Conservation (phyloP, 2,888 invertebrate species). For the Lepeophtheirus nordmannii region DNA sequence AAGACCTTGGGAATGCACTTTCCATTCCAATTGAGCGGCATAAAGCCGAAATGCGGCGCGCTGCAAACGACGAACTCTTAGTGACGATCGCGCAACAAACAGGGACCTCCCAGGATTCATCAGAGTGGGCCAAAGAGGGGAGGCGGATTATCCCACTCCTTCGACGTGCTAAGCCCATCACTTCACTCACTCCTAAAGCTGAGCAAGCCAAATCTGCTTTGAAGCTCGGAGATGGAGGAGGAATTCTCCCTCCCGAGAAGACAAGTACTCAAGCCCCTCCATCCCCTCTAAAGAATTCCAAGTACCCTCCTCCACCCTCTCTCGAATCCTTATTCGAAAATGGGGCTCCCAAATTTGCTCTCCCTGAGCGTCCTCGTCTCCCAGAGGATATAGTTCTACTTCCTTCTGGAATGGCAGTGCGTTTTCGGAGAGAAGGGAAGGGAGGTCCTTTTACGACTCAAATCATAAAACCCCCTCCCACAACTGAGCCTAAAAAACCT, state of each 20-base stretch:
- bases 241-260: background rate
- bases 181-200: conserved; percentile 30
- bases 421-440: conserved; percentile 6
- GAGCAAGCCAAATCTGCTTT: background rate
- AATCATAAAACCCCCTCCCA: background rate
- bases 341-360: background rate
- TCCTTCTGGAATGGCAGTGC: conserved; percentile 22
- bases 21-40: conserved; percentile 81
- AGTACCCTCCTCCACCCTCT: background rate
- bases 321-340: background rate
- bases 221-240: background rate
- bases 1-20: conserved; percentile 60
- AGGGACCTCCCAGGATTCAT: background rate
- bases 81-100: conserved; percentile 55
- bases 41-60: conserved; percentile 75
- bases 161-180: conserved; percentile 66
- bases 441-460: conserved; percentile 7
- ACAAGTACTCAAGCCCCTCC: background rate
- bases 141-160: conserved; percentile 63
- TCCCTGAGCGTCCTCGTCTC: background rate
- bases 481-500: background rate
- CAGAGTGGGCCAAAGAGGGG: conserved; percentile 65
- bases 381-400: conserved; percentile 16
- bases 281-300: background rate
- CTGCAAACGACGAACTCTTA: conserved; percentile 76